Conservation (phyloP, 2,888 invertebrate species). For the Heterodera filipjevi region DNA sequence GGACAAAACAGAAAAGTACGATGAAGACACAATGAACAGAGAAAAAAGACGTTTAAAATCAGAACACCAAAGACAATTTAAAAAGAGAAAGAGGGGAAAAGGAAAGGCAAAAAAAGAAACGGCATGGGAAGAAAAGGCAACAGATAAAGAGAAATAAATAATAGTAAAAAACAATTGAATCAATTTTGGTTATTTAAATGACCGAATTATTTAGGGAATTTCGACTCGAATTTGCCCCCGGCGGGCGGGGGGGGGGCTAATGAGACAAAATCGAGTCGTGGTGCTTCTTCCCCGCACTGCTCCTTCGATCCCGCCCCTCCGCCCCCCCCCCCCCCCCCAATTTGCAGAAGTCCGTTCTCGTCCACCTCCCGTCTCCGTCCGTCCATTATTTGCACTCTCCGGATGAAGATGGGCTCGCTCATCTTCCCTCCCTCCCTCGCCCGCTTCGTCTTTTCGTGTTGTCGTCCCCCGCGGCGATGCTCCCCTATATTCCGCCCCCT, state of each 20-base stretch:
- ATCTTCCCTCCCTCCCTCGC: background rate
- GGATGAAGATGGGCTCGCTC: slow-evolving; percentile 10
- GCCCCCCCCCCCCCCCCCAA: background rate
- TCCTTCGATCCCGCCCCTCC: background rate
- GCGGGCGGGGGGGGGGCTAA: background rate
- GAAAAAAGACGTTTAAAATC: too few species aligned
- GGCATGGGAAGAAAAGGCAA: too few species aligned
- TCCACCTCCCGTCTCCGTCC: background rate
- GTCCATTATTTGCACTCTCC: slow-evolving; percentile 1
- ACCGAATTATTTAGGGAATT: background rate
- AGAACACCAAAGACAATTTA: too few species aligned
- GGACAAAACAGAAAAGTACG: too few species aligned
- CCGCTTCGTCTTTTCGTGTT: background rate
- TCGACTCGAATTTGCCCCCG: too few species aligned
- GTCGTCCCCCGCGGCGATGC: background rate
- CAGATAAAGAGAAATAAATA: too few species aligned
- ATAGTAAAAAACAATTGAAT: too few species aligned
- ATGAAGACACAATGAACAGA: too few species aligned
- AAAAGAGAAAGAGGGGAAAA: too few species aligned
- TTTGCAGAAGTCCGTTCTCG: background rate
- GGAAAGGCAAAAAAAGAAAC: too few species aligned
- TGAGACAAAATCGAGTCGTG: background rate
- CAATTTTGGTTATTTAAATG: too few species aligned
- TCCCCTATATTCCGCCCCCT: background rate
- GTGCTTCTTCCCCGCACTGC: background rate